These are phyloP conservation scores for Archips xylosteana DNA, from an alignment of 2,888 invertebrate genomes.

Conservation along the genomic window DNA sequence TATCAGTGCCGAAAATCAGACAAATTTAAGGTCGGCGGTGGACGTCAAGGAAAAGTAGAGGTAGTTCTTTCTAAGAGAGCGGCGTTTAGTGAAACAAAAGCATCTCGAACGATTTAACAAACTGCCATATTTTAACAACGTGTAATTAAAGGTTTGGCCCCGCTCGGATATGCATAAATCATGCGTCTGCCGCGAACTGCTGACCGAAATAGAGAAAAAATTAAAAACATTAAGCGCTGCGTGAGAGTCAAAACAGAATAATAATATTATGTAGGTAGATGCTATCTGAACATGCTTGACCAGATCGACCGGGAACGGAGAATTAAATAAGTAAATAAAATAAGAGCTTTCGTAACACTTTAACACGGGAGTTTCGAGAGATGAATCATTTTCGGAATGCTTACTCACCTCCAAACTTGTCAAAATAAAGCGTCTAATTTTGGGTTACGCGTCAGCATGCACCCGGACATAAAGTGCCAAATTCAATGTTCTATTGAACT, in stretches of 20 bases:
- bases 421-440: background rate
- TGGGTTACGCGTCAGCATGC: background rate
- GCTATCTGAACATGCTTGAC: conserved; percentile 41
- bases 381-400: conserved; percentile 23
- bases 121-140: conserved; percentile 86
- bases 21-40: conserved; percentile 55
- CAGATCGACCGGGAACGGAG: conserved; percentile 24
- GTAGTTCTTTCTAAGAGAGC: conserved; percentile 66
- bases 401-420: conserved; percentile 2
- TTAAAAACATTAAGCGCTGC: conserved; percentile 79
- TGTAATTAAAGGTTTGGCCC: conserved; percentile 85
- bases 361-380: conserved; percentile 10
- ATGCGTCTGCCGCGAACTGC: conserved; percentile 83
- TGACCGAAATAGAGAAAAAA: conserved; percentile 86
- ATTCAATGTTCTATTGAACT: too few relatives aligned
- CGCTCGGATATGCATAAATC: conserved; percentile 85
- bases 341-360: conserved; percentile 28
- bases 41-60: conserved; percentile 67
- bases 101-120: conserved; percentile 81
- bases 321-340: conserved; percentile 40
- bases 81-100: conserved; percentile 82
- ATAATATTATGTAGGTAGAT: conserved; percentile 41
- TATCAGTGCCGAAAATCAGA: conserved; percentile 1
- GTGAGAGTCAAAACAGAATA: conserved; percentile 44
- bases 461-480: too few relatives aligned